Percentiles rank a stretch among this genome's conserved stretches.
These are phyloP conservation scores for Hartigia nigra DNA, from an alignment of 2,888 invertebrate genomes.

Conservation along the genomic window DNA sequence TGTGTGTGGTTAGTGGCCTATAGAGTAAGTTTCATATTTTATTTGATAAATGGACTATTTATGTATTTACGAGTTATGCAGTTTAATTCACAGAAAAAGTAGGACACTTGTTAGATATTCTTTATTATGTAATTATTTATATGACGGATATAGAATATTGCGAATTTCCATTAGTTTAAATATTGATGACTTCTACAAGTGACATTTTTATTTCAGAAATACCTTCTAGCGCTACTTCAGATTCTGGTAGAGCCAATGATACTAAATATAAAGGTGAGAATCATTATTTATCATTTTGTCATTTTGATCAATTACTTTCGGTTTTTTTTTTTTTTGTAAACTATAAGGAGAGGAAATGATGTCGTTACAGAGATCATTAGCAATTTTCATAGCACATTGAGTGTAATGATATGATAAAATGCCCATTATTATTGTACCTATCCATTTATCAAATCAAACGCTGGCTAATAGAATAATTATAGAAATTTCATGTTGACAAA, in stretches of 20 bases:
- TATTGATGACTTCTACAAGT: background rate
- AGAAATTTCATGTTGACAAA: background rate
- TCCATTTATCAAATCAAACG: background rate
- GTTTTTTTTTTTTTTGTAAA: background rate
- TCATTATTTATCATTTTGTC: background rate
- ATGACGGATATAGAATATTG: background rate
- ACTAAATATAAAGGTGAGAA: constrained; percentile 57
- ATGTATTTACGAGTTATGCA: background rate
- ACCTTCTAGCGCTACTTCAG: constrained; percentile 42
- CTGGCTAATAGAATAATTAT: background rate
- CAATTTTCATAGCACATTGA: background rate
- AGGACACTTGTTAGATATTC: background rate
- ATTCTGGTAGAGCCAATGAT: constrained; percentile 40
- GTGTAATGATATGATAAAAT: background rate
- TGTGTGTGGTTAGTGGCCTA: too few relatives aligned
- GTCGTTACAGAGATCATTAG: background rate
- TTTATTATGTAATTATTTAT: background rate
- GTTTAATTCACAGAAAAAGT: background rate
- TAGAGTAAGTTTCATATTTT: background rate
- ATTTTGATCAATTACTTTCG: background rate
- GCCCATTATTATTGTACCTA: background rate
- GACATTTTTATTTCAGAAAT: constrained; percentile 45
- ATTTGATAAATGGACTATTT: background rate
- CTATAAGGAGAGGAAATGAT: background rate
- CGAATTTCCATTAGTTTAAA: background rate